Percentiles rank a stretch among this genome's conserved stretches.
phyloP scores from a whole-genome alignment of 2,888 invertebrate genomes.

The Altica lythri region DNA sequence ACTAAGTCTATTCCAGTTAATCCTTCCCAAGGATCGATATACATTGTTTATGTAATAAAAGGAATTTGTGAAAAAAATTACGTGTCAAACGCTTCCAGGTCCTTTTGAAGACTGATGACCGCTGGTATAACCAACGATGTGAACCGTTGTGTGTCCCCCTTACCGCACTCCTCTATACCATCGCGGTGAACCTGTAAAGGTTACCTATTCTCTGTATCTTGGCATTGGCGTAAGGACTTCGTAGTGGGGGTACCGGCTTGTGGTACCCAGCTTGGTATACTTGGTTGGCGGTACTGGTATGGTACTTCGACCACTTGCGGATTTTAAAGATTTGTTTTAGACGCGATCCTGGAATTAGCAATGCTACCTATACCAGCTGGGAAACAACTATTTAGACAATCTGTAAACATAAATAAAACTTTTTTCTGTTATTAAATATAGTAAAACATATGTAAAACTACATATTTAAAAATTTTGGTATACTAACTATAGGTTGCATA shows the following conservation, averaged over 20 bases:
- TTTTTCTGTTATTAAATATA: no score
- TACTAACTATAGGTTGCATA: no score
- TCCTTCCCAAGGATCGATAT: conserved; percentile 25
- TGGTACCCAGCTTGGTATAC: conserved; percentile 21
- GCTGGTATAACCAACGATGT: conserved; percentile 45
- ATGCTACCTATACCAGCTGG: no score
- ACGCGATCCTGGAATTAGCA: no score
- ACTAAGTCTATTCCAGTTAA: conserved; percentile 23
- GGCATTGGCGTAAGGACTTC: conserved; percentile 40
- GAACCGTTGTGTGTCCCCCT: conserved; percentile 53
- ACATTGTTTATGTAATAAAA: conserved; percentile 13
- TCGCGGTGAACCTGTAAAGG: conserved; percentile 50
- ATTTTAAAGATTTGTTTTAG: not conserved
- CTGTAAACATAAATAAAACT: no score
- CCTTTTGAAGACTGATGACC: conserved; percentile 59
- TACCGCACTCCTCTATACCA: conserved; percentile 39
- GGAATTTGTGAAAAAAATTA: conserved; percentile 21
- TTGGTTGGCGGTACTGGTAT: conserved; percentile 16
- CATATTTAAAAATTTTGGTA: no score
- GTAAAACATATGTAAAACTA: no score
- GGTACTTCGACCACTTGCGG: conserved; percentile 5
- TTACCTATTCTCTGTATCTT: conserved; percentile 55
- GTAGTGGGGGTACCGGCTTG: conserved; percentile 26
- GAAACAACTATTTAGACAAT: no score
- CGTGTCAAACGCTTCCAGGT: conserved; percentile 49